Evolutionary conservation across 1,140 invertebrate genomes (phyloP).

Genomic region (Drosophila parvula): DNA sequence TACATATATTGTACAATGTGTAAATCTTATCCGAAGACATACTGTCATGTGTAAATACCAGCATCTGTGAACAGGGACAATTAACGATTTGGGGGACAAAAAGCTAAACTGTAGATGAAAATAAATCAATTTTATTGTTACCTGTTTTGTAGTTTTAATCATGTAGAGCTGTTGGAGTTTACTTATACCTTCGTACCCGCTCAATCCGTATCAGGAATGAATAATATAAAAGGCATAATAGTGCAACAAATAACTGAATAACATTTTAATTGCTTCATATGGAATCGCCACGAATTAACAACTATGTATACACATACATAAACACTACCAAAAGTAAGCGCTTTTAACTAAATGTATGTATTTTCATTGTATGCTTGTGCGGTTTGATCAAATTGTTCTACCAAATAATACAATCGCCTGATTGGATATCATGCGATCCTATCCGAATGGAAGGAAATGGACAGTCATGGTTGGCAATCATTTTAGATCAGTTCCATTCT

Average conservation of each 20-base stretch:
- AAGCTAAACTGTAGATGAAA: constrained; percentile 29
- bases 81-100: constrained; percentile 14
- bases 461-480: not conserved
- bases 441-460: constrained; percentile 6
- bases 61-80: constrained; percentile 46
- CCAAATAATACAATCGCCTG: constrained; percentile 3
- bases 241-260: constrained; percentile 57
- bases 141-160: not conserved
- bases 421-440: not conserved
- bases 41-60: constrained; percentile 45
- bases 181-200: not conserved
- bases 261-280: constrained; percentile 51
- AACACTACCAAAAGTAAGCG: constrained; percentile 36
- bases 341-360: constrained; percentile 27
- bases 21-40: constrained; percentile 24
- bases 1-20: constrained; percentile 33
- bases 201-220: not conserved
- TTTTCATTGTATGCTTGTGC: constrained; percentile 33
- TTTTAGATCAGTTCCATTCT: not conserved
- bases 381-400: constrained; percentile 20
- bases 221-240: not conserved
- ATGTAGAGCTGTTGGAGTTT: not conserved
- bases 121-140: constrained; percentile 49
- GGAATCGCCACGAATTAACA: constrained; percentile 45
- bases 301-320: constrained; percentile 47